A percentile compares a stretch with the other conserved stretches of the same genome.
These are phyloP conservation scores for Chelon labrosus DNA, from an alignment of 2,797 vertebrate genomes.

Conservation along the genomic window DNA sequence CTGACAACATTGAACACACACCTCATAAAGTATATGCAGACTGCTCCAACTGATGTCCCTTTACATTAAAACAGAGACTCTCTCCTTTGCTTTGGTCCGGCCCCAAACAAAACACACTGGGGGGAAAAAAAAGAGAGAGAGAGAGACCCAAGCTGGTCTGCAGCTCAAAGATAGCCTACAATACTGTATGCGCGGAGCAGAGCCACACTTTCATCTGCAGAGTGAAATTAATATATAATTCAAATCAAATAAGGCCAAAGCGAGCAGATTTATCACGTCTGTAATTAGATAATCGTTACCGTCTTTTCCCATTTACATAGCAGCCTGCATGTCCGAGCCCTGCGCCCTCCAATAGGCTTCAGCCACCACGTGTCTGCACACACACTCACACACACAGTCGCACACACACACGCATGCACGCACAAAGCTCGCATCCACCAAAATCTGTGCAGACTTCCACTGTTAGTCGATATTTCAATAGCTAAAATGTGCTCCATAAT, in stretches of 20 bases:
- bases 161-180: constrained; percentile 19
- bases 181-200: constrained; percentile 13
- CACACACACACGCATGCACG: constrained; percentile 6
- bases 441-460: constrained; percentile 30
- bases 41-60: constrained; percentile 49
- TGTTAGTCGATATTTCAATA: constrained; percentile 29
- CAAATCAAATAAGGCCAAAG: constrained; percentile 62
- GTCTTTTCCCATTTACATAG: constrained; percentile 57
- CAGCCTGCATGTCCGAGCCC: constrained; percentile 64
- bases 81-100: constrained; percentile 22
- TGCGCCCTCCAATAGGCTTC: constrained; percentile 43
- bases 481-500: constrained; percentile 10
- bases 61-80: constrained; percentile 50
- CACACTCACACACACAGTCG: constrained; percentile 15
- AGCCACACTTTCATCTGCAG: constrained; percentile 33
- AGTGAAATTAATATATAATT: constrained; percentile 54
- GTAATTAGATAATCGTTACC: constrained; percentile 74
- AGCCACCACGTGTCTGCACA: constrained; percentile 46
- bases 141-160: constrained; percentile 13
- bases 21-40: constrained; percentile 53
- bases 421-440: constrained; percentile 3
- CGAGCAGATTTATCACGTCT: constrained; percentile 55
- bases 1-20: constrained; percentile 49
- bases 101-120: constrained; percentile 50
- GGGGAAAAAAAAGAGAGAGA: constrained; percentile 16